These are phyloP conservation scores for Erynnis tages DNA, from an alignment of 2,888 invertebrate genomes.

Conservation along the genomic window DNA sequence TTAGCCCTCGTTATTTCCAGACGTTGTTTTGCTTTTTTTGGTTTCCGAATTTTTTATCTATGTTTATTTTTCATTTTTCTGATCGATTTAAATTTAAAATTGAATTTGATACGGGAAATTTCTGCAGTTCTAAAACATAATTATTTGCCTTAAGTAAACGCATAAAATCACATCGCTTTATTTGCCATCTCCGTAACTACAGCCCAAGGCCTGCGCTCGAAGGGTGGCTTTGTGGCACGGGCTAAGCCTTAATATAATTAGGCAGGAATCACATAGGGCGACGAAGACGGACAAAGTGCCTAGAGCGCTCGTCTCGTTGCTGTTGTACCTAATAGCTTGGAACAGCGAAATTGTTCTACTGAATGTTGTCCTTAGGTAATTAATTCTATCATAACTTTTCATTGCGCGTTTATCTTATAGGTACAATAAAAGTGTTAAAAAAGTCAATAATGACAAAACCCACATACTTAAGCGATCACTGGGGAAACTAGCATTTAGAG, in stretches of 20 bases:
- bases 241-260: constrained; percentile 27
- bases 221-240: constrained; percentile 23
- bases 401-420: too few species aligned
- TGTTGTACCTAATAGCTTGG: constrained; percentile 2
- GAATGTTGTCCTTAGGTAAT: not conserved
- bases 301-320: constrained; percentile 16
- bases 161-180: constrained; percentile 18
- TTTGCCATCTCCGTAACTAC: constrained; percentile 10
- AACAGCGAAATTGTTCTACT: not conserved
- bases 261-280: constrained; percentile 26
- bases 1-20: constrained; percentile 24
- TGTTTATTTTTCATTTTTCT: too few species aligned
- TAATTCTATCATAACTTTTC: too few species aligned
- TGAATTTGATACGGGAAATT: too few species aligned
- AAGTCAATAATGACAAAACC: too few species aligned
- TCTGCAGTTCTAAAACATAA: not conserved
- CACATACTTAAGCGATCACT: too few species aligned
- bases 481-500: too few species aligned
- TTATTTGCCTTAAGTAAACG: constrained; percentile 3
- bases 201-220: constrained; percentile 11
- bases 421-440: too few species aligned
- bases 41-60: not conserved
- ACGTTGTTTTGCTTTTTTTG: constrained; percentile 1
- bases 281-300: constrained; percentile 26
- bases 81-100: too few species aligned